Evolutionary conservation across 92 coral and sea anemone genomes (phyloP).

Genomic region (Blastomussa wellsi): DNA sequence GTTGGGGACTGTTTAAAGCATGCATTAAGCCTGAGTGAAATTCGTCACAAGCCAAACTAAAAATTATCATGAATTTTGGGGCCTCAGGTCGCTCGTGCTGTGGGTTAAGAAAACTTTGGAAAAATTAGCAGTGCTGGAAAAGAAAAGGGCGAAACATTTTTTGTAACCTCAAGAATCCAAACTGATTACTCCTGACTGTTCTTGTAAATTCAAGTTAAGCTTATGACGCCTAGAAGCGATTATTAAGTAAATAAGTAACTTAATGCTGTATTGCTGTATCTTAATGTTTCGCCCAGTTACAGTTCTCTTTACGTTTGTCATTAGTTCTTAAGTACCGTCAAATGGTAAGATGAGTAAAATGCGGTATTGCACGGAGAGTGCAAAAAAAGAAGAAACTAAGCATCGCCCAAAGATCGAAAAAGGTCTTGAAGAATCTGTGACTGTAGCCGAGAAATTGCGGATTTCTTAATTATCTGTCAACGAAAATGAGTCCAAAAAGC

Average conservation of each 20-base stretch:
- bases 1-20: not conserved
- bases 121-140: not conserved
- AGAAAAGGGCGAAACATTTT: not conserved
- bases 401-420: not conserved
- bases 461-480: not conserved
- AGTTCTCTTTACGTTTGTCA: too few relatives aligned
- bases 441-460: not conserved
- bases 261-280: too few relatives aligned
- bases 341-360: too few relatives aligned
- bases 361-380: not conserved
- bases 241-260: not conserved
- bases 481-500: not conserved
- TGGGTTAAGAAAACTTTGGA: not conserved
- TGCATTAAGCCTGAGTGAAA: not conserved
- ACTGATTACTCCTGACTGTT: too few relatives aligned
- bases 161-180: not conserved
- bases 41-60: not conserved
- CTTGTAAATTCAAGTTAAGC: too few relatives aligned
- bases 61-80: not conserved
- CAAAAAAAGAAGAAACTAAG: not conserved
- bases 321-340: too few relatives aligned
- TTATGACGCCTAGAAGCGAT: too few relatives aligned
- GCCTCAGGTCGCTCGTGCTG: not conserved
- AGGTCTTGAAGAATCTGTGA: not conserved
- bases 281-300: too few relatives aligned